A percentile compares a stretch with the other conserved stretches of the same genome.
Evolutionary conservation across 1,140 invertebrate species (phyloP).

Genomic region (Littorina saxatilis): DNA sequence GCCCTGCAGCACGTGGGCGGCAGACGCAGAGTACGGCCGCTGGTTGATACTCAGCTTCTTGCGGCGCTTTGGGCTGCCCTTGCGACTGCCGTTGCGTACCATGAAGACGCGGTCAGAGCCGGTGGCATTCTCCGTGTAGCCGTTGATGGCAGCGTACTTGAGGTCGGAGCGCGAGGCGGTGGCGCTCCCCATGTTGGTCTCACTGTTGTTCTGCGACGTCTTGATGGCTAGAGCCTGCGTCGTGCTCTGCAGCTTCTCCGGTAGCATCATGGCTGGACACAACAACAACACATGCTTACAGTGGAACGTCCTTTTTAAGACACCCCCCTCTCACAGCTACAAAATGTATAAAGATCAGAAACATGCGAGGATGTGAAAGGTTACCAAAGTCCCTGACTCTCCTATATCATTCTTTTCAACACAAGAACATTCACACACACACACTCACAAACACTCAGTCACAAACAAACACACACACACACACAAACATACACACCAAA

Average conservation of each 20-base stretch:
- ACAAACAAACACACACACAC: too few species aligned
- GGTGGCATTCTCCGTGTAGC: constrained; percentile 42
- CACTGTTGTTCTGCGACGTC: not conserved
- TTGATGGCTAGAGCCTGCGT: not conserved
- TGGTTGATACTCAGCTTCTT: constrained; percentile 60
- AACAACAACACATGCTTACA: too few species aligned
- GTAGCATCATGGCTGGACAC: constrained; percentile 5
- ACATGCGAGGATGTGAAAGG: too few species aligned
- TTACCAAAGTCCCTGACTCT: too few species aligned
- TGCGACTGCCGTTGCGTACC: constrained; percentile 53
- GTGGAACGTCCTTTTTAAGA: too few species aligned
- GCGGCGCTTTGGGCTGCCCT: constrained; percentile 53
- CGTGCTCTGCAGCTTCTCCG: constrained; percentile 3
- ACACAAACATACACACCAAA: too few species aligned
- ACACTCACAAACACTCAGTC: too few species aligned
- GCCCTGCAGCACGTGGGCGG: constrained; percentile 55
- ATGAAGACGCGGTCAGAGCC: constrained; percentile 55
- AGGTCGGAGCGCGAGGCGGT: constrained; percentile 21
- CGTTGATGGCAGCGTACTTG: constrained; percentile 43
- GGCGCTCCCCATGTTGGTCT: constrained; percentile 17
- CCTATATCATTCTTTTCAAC: too few species aligned
- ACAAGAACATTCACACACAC: too few species aligned
- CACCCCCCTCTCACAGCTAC: too few species aligned
- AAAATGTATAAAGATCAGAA: too few species aligned
- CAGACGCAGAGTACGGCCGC: constrained; percentile 67